phyloP scores from a whole-genome alignment of 2,113 vertebrate genomes.

The Condylura cristata region DNA sequence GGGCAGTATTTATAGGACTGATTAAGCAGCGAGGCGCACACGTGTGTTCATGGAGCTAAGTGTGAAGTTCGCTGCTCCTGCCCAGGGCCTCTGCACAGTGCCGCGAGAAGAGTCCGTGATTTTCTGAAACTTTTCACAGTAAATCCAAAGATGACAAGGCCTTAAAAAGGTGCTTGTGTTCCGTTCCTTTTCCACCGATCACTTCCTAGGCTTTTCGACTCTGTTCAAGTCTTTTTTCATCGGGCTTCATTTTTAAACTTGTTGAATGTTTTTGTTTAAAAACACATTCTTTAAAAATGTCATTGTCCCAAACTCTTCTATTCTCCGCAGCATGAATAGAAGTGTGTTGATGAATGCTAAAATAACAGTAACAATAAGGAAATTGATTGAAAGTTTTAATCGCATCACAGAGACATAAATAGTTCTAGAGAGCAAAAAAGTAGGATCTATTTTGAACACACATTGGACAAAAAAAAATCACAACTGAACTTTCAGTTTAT shows the following conservation, averaged over 20 bases:
- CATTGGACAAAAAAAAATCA: constrained; percentile 34
- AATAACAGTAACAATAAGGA: not conserved
- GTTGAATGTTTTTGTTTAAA: constrained; percentile 28
- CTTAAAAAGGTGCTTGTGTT: not conserved
- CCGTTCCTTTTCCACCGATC: not conserved
- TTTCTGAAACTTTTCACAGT: constrained; percentile 38
- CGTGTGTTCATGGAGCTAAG: too few species aligned
- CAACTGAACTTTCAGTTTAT: constrained; percentile 28
- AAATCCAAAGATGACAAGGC: constrained; percentile 49
- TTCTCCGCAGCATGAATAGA: not conserved
- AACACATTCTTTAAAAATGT: not conserved
- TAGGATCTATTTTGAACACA: constrained; percentile 21
- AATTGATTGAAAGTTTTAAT: not conserved
- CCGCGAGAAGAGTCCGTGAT: not conserved
- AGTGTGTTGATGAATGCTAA: not conserved
- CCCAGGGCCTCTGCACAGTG: not conserved
- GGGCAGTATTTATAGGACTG: not conserved
- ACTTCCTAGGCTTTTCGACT: not conserved
- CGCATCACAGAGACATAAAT: not conserved
- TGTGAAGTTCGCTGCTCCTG: not conserved
- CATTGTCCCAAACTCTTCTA: constrained; percentile 16
- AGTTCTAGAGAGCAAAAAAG: constrained; percentile 6
- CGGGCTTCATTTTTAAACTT: not conserved
- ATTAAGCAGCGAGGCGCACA: not conserved
- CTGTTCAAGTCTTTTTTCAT: not conserved